Conservation (phyloP, 2,888 invertebrate species). For the Chloroclystis v-ata region DNA sequence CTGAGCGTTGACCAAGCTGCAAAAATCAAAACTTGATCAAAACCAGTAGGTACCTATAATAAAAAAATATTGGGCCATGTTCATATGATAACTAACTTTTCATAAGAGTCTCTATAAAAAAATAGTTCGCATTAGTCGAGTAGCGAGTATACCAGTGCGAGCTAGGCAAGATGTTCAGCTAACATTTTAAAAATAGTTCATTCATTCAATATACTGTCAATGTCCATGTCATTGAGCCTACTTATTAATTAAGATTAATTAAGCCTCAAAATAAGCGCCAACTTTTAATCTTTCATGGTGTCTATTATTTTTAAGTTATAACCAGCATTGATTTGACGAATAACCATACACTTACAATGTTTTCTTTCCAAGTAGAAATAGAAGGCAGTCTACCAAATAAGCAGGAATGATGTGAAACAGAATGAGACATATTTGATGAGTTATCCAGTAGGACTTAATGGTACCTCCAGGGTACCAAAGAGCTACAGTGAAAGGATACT, state of each 20-base stretch:
- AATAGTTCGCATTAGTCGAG: no score
- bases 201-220: background rate
- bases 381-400: slow-evolving; percentile 83
- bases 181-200: background rate
- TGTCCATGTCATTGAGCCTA: background rate
- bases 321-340: no score
- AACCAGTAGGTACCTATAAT: no score
- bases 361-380: slow-evolving; percentile 83
- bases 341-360: slow-evolving; percentile 81
- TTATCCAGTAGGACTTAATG: slow-evolving; percentile 82
- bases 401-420: slow-evolving; percentile 87
- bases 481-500: slow-evolving; percentile 85
- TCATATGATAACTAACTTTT: no score
- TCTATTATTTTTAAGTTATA: no score
- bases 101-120: slow-evolving; percentile 4
- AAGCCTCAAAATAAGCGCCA: no score
- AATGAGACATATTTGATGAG: slow-evolving; percentile 81
- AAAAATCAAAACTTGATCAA: no score
- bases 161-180: background rate
- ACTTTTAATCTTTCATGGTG: no score
- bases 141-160: background rate
- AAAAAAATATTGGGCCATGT: no score
- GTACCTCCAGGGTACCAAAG: slow-evolving; percentile 89
- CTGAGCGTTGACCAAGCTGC: slow-evolving; percentile 82
- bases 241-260: no score